Evolutionary conservation across 2,797 vertebrate genomes (phyloP), one percentile per base, ranked within the genome.

Genomic region (Peromyscus eremicus): DNA sequence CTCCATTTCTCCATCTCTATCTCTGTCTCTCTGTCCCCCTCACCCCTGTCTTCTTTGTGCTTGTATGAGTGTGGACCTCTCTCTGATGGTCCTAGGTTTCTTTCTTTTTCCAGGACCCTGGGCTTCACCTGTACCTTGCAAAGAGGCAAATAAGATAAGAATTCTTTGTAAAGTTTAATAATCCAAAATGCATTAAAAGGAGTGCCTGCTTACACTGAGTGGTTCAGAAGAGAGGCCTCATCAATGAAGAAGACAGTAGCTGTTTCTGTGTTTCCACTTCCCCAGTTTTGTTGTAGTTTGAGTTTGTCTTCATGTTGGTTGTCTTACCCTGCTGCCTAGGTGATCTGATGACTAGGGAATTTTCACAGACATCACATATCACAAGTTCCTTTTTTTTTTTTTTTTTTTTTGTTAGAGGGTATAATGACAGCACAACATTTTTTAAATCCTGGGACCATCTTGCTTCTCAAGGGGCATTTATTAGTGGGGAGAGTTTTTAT

Each of bases 361-460:
- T n/a, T 85, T 49, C 55, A 43, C 11, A 11, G 16, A 40, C 0
- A 0, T 0, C 21, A 0, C n/a, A 37, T 0, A 0, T 0, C 21
- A 0, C n/a, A 37, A 43, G 29, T 32, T 68, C 27, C 57, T 76
- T 86, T 55, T 60, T 81, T 94, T 60, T 60, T 57, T 76, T 86
- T 55, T 60, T 81, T 94, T 60, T 60, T 57, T 60, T 21, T 60
- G 10, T 43, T 68, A 64, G 43, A 25, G 40, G 0, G 8, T 5
- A 68, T 83, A 11, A 10, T 66, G 7, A 34, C 62, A n/a, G 34
- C 49, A 43, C 43, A 27, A 23, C 11, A 62, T 73, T 57, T 57
- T 60, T 89, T 46, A 60, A 43, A 37, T n/a, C 3, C 34, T 46
- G 37, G 29, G 62, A 5, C 0, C 1, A 43, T 81, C 49, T 81